Conservation (phyloP, 2,797 vertebrate genomes). For the Sebastes iracundus region DNA sequence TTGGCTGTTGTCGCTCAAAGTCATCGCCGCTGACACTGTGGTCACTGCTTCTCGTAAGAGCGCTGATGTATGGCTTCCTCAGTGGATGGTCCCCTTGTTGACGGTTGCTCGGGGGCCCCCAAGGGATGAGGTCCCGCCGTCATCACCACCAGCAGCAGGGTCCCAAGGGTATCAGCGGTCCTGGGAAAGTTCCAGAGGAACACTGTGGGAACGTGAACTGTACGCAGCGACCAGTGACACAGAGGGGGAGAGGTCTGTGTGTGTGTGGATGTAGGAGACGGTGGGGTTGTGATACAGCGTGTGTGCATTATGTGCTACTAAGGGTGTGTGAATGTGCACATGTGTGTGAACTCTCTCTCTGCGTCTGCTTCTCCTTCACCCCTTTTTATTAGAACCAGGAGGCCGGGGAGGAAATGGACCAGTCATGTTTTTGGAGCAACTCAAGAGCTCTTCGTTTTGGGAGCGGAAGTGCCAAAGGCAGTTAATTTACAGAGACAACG, state of each 20-base stretch:
- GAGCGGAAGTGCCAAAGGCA: constrained; percentile 73
- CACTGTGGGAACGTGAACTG: constrained; percentile 83
- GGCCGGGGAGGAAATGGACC: constrained; percentile 69
- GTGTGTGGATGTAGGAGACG: neutral
- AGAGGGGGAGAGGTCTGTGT: constrained; percentile 16
- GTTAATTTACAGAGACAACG: constrained; percentile 59
- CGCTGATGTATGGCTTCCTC: constrained; percentile 66
- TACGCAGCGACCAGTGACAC: constrained; percentile 59
- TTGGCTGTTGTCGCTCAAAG: constrained; percentile 48
- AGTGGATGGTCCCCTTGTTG: constrained; percentile 2
- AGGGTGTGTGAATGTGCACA: constrained; percentile 11
- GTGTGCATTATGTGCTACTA: constrained; percentile 7
- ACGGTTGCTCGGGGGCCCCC: constrained; percentile 12
- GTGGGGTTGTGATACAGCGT: constrained; percentile 1
- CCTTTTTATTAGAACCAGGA: constrained; percentile 76
- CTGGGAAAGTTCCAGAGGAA: constrained; percentile 82
- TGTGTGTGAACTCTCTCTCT: constrained; percentile 27
- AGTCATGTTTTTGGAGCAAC: constrained; percentile 74
- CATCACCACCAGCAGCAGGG: constrained; percentile 55
- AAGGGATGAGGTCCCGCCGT: constrained; percentile 50
- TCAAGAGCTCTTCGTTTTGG: constrained; percentile 65
- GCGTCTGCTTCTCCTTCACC: constrained; percentile 37
- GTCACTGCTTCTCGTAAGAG: constrained; percentile 39
- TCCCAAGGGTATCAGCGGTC: constrained; percentile 75
- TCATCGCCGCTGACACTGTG: constrained; percentile 43